Conservation (phyloP, 2,797 vertebrate species). For the Cyclopterus lumpus region DNA sequence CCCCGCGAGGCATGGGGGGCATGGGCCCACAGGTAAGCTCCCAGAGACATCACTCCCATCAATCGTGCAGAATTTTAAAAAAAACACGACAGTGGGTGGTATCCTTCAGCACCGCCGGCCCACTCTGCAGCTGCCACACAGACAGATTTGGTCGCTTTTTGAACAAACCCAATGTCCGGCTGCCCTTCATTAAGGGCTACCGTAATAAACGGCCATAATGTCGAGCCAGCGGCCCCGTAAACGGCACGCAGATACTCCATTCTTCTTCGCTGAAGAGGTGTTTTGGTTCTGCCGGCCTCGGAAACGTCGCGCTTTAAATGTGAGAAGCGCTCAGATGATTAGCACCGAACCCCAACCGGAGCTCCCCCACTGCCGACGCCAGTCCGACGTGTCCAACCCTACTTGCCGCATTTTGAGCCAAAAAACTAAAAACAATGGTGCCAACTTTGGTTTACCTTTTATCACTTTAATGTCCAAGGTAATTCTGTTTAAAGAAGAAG, state of each 20-base stretch:
- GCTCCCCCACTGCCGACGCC: conserved; percentile 38
- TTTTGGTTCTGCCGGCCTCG: conserved; percentile 40
- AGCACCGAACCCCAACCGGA: conserved; percentile 51
- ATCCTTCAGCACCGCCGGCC: conserved; percentile 30
- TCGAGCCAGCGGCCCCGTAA: conserved; percentile 50
- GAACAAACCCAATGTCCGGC: conserved; percentile 51
- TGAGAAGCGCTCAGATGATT: conserved; percentile 55
- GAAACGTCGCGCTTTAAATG: conserved; percentile 65
- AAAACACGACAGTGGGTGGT: conserved; percentile 21
- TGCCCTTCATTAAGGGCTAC: conserved; percentile 38
- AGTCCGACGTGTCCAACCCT: conserved; percentile 44
- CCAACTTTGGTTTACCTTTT: conserved; percentile 34
- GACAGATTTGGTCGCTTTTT: conserved; percentile 46
- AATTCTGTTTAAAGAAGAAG: conserved; percentile 40
- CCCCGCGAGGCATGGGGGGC: conserved; percentile 88
- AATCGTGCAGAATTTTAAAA: conserved; percentile 5
- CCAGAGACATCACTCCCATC: background rate
- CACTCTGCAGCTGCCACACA: conserved; percentile 50
- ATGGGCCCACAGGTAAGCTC: conserved; percentile 89
- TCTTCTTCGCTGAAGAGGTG: conserved; percentile 25
- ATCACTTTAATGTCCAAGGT: conserved; percentile 34
- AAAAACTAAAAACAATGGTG: conserved; percentile 3
- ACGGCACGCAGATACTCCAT: conserved; percentile 37
- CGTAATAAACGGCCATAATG: conserved; percentile 53
- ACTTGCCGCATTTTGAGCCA: conserved; percentile 30